Evolutionary conservation across 1,140 invertebrate genomes (phyloP).

Genomic region (Sycobia sp.): DNA sequence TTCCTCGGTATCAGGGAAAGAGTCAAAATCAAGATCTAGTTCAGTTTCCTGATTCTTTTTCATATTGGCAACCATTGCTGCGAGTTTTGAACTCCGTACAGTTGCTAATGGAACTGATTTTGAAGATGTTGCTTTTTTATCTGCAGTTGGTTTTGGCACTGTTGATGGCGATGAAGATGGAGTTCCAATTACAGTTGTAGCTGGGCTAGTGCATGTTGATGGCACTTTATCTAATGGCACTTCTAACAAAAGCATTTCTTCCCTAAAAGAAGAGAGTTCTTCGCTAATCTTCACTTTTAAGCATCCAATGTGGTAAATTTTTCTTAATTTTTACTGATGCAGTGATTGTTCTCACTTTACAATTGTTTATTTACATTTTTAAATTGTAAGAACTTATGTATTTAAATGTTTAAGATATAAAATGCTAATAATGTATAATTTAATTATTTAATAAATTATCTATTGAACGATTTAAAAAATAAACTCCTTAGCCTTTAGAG

Average conservation of each 20-base stretch:
- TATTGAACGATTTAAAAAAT: too few relatives aligned
- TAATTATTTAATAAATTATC: too few relatives aligned
- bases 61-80: conserved; percentile 57
- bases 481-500: too few relatives aligned
- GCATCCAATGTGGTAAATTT: conserved; percentile 11
- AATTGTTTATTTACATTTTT: too few relatives aligned
- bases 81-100: conserved; percentile 54
- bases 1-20: conserved; percentile 31
- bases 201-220: neutral
- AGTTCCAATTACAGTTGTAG: neutral
- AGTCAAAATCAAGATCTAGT: conserved; percentile 38
- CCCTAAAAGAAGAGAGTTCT: conserved; percentile 45
- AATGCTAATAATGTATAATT: too few relatives aligned
- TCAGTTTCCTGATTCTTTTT: conserved; percentile 42
- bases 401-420: too few relatives aligned
- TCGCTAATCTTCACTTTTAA: conserved; percentile 32
- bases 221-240: conserved; percentile 29
- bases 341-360: too few relatives aligned
- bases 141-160: neutral
- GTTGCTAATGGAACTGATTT: conserved; percentile 52
- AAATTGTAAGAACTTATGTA: too few relatives aligned
- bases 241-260: conserved; percentile 53
- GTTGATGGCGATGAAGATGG: neutral
- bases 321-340: conserved; percentile 3
- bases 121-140: conserved; percentile 8